phyloP scores from a whole-genome alignment of 2,113 vertebrate genomes.

The Myotis brandtii region DNA sequence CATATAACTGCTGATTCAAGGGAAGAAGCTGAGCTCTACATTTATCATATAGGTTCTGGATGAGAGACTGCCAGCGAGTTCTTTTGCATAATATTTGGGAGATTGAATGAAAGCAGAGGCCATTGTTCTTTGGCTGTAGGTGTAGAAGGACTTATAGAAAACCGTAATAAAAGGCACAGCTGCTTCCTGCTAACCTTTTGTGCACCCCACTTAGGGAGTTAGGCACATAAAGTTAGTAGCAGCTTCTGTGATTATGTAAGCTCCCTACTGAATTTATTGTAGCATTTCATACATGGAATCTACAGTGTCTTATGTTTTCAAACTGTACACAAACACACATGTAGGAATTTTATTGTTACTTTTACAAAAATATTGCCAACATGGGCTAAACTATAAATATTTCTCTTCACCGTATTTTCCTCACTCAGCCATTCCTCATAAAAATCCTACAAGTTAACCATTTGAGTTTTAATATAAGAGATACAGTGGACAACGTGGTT shows the following conservation, averaged over 20 bases:
- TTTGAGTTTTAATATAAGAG: background rate
- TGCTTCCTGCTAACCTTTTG: background rate
- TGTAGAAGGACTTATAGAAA: background rate
- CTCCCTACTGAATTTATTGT: background rate
- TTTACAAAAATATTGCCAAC: background rate
- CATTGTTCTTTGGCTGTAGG: background rate
- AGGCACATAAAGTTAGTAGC: background rate
- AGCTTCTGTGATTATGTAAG: background rate
- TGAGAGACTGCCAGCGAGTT: background rate
- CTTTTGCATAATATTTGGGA: background rate
- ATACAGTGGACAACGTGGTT: background rate
- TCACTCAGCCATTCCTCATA: background rate
- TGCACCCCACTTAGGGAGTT: background rate
- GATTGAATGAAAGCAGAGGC: background rate
- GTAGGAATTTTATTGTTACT: background rate
- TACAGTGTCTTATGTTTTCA: background rate
- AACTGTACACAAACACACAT: background rate
- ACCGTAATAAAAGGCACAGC: background rate
- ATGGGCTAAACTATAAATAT: background rate
- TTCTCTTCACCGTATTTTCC: background rate
- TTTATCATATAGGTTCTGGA: background rate
- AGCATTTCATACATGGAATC: background rate
- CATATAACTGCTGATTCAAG: background rate
- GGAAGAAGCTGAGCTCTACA: background rate
- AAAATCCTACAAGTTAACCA: background rate